Conservation (phyloP, 2,113 vertebrate species). For the Zosterops japonicus region DNA sequence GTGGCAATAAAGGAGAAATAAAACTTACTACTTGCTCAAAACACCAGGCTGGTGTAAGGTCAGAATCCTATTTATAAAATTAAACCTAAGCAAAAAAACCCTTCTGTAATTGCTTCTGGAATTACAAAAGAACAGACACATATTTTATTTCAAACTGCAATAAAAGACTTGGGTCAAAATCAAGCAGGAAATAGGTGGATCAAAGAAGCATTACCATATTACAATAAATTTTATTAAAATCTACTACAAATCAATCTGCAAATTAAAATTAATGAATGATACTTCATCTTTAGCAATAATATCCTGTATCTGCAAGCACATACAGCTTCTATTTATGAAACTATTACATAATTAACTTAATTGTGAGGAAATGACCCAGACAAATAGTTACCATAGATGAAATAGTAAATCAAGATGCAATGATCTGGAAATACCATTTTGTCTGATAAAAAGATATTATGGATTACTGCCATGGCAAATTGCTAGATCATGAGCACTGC, state of each 20-base stretch:
- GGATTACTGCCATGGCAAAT: background rate
- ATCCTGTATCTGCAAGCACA: constrained; percentile 32
- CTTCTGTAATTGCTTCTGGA: background rate
- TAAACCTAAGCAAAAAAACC: background rate
- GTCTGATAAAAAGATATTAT: background rate
- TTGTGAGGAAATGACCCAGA: constrained; percentile 54
- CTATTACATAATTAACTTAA: constrained; percentile 59
- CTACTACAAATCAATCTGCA: constrained; percentile 52
- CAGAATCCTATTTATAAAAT: background rate
- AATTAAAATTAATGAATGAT: constrained; percentile 63
- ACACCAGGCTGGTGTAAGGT: background rate
- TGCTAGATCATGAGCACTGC: background rate
- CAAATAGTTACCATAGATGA: constrained; percentile 13
- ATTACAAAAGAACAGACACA: constrained; percentile 28
- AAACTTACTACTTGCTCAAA: background rate
- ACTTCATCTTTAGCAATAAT: constrained; percentile 53
- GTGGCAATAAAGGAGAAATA: background rate
- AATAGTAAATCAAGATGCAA: background rate
- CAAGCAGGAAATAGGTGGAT: constrained; percentile 54
- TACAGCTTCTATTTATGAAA: constrained; percentile 60
- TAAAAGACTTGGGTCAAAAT: constrained; percentile 51
- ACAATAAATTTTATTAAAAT: constrained; percentile 70
- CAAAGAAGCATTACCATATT: constrained; percentile 51
- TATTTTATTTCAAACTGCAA: constrained; percentile 29
- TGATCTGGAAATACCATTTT: background rate